phyloP scores from a whole-genome alignment of 2,888 invertebrate genomes.

The Luffia ferchaultella region DNA sequence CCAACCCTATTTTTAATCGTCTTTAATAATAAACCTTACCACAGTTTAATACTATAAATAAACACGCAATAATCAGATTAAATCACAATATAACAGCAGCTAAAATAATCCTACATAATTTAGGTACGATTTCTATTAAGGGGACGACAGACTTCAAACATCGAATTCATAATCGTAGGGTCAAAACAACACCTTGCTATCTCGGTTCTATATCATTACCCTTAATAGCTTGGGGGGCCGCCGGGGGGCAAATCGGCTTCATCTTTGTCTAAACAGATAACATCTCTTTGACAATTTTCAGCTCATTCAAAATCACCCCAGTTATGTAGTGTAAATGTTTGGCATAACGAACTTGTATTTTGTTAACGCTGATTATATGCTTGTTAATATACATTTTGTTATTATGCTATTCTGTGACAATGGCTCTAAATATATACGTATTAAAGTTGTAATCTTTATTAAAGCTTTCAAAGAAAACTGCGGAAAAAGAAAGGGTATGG shows the following conservation, averaged over 20 bases:
- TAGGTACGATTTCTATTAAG: background rate
- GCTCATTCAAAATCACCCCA: constrained; percentile 41
- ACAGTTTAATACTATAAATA: background rate
- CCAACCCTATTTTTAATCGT: background rate
- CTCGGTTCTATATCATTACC: background rate
- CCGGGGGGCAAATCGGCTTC: constrained; percentile 17
- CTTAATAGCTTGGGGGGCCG: background rate
- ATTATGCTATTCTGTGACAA: too few species aligned
- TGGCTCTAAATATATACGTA: too few species aligned
- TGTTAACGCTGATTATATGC: background rate
- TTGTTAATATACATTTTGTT: too few species aligned
- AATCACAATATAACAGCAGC: background rate
- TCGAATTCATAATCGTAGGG: background rate
- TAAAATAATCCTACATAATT: background rate
- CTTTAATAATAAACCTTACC: background rate
- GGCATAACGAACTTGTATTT: background rate
- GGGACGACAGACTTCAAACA: background rate
- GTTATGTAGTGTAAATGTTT: too few species aligned
- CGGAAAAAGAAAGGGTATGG: too few species aligned
- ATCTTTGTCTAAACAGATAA: constrained; percentile 63
- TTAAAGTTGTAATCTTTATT: too few species aligned
- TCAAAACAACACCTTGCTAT: background rate
- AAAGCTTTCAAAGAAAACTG: too few species aligned
- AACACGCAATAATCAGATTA: background rate
- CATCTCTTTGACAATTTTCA: constrained; percentile 65